Base-by-base conservation (phyloP, 2,797 vertebrate genomes). In the Rhinoraja longicauda region DNA sequence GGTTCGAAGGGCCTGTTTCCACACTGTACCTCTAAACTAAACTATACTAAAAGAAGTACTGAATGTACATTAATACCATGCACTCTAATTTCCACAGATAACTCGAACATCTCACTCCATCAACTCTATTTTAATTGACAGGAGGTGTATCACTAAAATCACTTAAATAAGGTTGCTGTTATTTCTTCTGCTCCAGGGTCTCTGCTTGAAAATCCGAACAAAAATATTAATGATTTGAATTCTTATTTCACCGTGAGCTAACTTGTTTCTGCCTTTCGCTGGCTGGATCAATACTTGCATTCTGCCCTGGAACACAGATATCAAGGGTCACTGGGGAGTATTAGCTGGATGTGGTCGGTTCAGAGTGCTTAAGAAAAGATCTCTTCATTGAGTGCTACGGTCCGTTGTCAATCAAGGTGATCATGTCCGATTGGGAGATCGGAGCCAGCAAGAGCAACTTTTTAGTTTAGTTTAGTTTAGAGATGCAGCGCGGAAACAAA, bases 211-310 rank as follows among this genome's bases (percentile, higher is more conserved):
- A 19, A 72, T 90, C 26, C 64, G 17, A 72, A 36, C 10, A 72
- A 32, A 39, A 39, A 39, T 39, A 72, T 64, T 70, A 45, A 45
- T 45, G 36, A 72, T 45, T 73, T 91, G 67, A 91, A 91, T 73
- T 73, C 70, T 53, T 67, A 91, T 91, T 91, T 12, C 5, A 13
- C 67, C 39, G 53, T 62, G 15, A 53, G 70, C 36, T 91, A 26
- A 39, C 36, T 73, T 91, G 90, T 53, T 91, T 91, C 29, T 91
- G 67, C 90, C 36, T 91, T 91, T 39, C 39, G 73, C 90, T 73
- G 7, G 21, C 90, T 6, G 45, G 39, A 91, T 91, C 90, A 91
- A 73, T 91, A 73, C 39, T 73, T 26, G 2, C 53, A 73, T 73
- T 73, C 90, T 53, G 39, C 90, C 90, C 17, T 6, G 70, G 73